phyloP scores from a whole-genome alignment of 1,140 invertebrate genomes.

The Leptonema lineaticorne region DNA sequence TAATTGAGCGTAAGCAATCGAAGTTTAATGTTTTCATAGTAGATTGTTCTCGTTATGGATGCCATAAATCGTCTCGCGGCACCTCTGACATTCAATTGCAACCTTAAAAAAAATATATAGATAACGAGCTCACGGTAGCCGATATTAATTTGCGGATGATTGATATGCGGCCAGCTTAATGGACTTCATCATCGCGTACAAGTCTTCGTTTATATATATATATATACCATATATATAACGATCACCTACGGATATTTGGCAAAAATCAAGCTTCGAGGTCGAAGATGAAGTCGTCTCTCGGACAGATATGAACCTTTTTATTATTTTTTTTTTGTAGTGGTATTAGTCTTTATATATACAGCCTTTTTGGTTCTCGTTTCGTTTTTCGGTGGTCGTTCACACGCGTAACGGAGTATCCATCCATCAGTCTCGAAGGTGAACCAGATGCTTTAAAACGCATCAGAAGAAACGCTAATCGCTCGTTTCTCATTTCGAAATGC shows the following conservation, averaged over 20 bases:
- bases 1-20: not conserved
- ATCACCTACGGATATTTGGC: no score
- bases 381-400: not conserved
- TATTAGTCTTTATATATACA: no score
- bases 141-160: not conserved
- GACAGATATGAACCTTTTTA: not conserved
- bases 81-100: not conserved
- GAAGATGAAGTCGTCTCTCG: not conserved
- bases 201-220: no score
- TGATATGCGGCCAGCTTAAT: not conserved
- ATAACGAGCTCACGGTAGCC: not conserved
- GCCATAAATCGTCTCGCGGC: not conserved
- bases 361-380: no score
- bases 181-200: not conserved
- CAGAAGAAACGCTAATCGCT: not conserved
- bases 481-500: no score
- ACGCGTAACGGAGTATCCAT: no score
- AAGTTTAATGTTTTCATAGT: no score
- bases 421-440: constrained; percentile 5
- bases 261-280: no score
- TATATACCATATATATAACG: no score
- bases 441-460: constrained; percentile 6
- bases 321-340: not conserved
- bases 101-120: not conserved
- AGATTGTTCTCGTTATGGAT: no score